Evolutionary conservation across 2,113 vertebrate species (phyloP).

Genomic region (Gallinago media): DNA sequence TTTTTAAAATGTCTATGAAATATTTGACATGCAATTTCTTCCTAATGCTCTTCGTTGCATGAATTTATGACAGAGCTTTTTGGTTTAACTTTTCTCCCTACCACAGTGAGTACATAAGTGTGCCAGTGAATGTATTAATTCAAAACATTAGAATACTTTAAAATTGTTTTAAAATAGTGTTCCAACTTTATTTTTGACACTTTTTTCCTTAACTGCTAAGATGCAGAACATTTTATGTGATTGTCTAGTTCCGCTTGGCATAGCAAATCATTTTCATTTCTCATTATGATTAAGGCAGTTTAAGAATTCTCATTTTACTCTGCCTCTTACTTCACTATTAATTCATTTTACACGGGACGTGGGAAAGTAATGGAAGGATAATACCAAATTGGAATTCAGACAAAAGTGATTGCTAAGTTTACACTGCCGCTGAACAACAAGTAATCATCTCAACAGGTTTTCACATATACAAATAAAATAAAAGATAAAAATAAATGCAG

Average conservation of each 20-base stretch:
- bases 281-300: slow-evolving; percentile 8
- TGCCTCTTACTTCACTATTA: slow-evolving; percentile 5
- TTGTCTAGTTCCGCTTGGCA: slow-evolving; percentile 24
- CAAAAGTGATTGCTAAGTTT: neutral
- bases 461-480: neutral
- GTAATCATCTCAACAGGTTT: neutral
- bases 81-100: neutral
- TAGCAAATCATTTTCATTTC: slow-evolving; percentile 45
- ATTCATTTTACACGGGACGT: neutral
- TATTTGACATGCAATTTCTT: neutral
- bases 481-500: neutral
- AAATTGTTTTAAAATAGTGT: neutral
- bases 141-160: neutral
- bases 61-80: neutral
- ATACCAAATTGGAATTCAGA: neutral
- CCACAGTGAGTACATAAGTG: neutral
- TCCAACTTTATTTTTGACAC: neutral
- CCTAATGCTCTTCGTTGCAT: neutral
- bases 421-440: neutral
- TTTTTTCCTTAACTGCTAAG: neutral
- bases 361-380: neutral
- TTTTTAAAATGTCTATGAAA: neutral
- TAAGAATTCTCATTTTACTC: slow-evolving; percentile 13
- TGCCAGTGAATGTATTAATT: neutral
- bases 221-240: neutral